Percentiles rank a stretch among this genome's conserved stretches.
Evolutionary conservation across 1,140 invertebrate species (phyloP).

Genomic region (Chironomus tepperi): DNA sequence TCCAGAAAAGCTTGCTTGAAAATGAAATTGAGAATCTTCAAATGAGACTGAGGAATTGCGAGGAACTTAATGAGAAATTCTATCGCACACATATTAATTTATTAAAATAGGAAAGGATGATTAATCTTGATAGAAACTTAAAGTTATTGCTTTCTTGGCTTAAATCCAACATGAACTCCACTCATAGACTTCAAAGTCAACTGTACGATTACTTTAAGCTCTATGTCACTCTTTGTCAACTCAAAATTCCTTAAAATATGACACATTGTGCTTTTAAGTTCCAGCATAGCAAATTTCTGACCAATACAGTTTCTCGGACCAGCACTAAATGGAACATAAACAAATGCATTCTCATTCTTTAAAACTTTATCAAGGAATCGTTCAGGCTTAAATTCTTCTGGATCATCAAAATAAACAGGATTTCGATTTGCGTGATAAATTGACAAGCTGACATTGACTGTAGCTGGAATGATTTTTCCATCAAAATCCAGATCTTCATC

Average conservation of each 20-base stretch:
- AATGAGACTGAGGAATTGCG: neutral
- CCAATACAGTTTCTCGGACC: constrained; percentile 53
- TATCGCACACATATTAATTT: too few relatives aligned
- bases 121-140: neutral
- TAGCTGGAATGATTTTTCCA: constrained; percentile 53
- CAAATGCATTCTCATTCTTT: constrained; percentile 38
- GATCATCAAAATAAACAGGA: constrained; percentile 47
- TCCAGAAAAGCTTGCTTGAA: neutral
- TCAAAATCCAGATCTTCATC: constrained; percentile 40
- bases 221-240: neutral
- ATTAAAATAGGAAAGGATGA: neutral
- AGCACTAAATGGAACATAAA: constrained; percentile 55
- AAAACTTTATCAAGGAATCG: constrained; percentile 45
- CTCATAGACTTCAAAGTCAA: neutral
- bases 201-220: neutral
- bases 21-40: neutral
- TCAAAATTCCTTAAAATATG: constrained; percentile 38
- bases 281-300: constrained; percentile 43
- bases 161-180: neutral
- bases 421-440: constrained; percentile 56
- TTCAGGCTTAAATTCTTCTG: constrained; percentile 54
- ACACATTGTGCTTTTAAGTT: constrained; percentile 40
- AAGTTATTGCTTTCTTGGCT: neutral
- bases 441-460: constrained; percentile 53
- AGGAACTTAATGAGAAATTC: neutral